phyloP scores from a whole-genome alignment of 2,113 vertebrate genomes.

The Myxocyprinus asiaticus region DNA sequence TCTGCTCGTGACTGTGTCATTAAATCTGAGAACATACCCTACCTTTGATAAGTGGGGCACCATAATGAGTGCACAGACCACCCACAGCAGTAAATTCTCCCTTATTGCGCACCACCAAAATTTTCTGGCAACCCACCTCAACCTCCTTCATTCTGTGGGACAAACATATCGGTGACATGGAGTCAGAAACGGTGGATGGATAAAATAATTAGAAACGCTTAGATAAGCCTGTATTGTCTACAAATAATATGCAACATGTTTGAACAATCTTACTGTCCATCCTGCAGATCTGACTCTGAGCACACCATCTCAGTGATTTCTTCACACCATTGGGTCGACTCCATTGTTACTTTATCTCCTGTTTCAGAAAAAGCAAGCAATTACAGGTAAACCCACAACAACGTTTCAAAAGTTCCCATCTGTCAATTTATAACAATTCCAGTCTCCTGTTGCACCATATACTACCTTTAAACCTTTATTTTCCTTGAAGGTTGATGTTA shows the following conservation, averaged over 20 bases:
- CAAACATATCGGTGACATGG: not conserved
- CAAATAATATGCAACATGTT: not conserved
- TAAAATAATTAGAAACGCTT: not conserved
- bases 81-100: constrained; percentile 81
- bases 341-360: no score
- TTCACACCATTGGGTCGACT: constrained; percentile 21
- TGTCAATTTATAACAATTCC: not conserved
- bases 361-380: no score
- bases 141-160: constrained; percentile 80
- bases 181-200: not conserved
- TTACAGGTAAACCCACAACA: not conserved
- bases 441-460: no score
- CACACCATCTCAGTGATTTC: constrained; percentile 69
- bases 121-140: constrained; percentile 68
- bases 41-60: constrained; percentile 83
- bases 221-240: not conserved
- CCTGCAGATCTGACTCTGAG: constrained; percentile 75
- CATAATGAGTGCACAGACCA: constrained; percentile 81
- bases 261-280: constrained; percentile 80
- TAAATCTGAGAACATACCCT: not conserved
- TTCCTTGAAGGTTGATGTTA: no score
- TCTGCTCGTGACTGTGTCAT: not conserved
- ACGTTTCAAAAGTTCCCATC: not conserved
- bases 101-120: constrained; percentile 77
- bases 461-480: no score